phyloP scores from a whole-genome alignment of 2,113 vertebrate genomes.

The Antigone vipio region DNA sequence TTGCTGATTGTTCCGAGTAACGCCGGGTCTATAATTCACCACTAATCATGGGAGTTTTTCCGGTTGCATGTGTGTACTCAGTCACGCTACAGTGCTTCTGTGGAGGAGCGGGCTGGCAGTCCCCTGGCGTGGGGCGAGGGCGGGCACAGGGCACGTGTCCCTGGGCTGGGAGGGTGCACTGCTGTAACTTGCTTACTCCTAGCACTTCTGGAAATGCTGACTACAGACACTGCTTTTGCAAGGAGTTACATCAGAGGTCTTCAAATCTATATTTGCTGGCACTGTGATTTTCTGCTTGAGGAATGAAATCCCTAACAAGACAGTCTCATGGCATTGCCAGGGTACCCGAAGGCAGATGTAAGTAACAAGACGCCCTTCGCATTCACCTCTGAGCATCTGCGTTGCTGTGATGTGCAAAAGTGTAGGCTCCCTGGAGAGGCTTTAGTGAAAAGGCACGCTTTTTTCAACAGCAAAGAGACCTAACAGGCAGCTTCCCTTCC shows the following conservation, averaged over 20 bases:
- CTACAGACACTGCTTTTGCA: neutral
- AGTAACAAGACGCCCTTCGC: neutral
- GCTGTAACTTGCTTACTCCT: neutral
- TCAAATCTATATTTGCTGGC: neutral
- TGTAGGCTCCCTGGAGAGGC: neutral
- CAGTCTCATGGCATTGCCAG: neutral
- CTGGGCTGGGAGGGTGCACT: neutral
- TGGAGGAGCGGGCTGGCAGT: neutral
- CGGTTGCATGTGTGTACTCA: neutral
- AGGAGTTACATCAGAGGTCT: neutral
- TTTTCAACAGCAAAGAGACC: neutral
- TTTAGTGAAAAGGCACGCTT: neutral
- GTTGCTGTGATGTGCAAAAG: neutral
- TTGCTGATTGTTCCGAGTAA: fast-evolving
- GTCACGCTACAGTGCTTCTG: neutral
- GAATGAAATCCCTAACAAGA: neutral
- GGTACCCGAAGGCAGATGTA: neutral
- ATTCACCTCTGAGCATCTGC: neutral
- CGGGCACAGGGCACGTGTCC: fast-evolving
- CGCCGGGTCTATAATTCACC: neutral
- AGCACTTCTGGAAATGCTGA: neutral
- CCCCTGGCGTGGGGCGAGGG: fast-evolving
- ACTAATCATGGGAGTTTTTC: neutral
- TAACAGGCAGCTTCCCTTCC: neutral
- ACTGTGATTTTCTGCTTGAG: neutral